Evolutionary conservation across 2,797 vertebrate genomes (phyloP), one percentile per base, ranked within the genome.

Genomic region (Melanotaenia nigrans): DNA sequence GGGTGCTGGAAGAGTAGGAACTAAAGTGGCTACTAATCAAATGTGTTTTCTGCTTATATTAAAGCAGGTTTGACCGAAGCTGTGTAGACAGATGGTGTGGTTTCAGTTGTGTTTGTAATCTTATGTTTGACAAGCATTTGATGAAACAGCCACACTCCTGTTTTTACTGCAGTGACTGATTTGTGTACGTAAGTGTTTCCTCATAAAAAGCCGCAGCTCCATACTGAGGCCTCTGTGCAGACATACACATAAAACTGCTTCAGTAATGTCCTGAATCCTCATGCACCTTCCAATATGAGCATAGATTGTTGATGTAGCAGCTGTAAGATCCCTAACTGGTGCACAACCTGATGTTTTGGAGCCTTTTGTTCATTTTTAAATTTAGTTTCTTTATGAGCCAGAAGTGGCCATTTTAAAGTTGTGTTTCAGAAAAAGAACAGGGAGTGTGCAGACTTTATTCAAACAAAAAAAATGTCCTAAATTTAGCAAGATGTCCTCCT

Each of bases 71-170:
- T 49, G n/a, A 2, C 24, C 25, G 9, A 49, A 35, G 20, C 20
- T 35, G 32, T 58, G 30, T 35, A 5, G 18, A 14, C 33, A n/a
- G 57, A n/a, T 16, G 8, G 16, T 33, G 32, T 25, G 25, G 12
- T 47, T 36, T 59, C 40, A 59, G 18, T 35, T 22, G 32, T 35
- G 10, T 59, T 58, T 36, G 35, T 4, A 68, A 16, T 36, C 30
- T 25, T 58, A 24, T 49, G 47, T 49, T 49, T 59, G 55, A 49
- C 42, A 49, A 28, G 30, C 3, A 0, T 38, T 33, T 38, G 61
- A 58, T 63, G 54, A 25, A 49, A 56, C 69, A 64, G 30, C 40
- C 20, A 25, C 40, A 16, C 40, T 49, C 22, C 18, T 62, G 16
- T n/a, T 56, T 63, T 56, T 5, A 47, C 38, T 42, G 24, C 65